A percentile compares a stretch with the other conserved stretches of the same genome.
Conservation (phyloP, 2,797 vertebrate species). For the Halcyon badia region DNA sequence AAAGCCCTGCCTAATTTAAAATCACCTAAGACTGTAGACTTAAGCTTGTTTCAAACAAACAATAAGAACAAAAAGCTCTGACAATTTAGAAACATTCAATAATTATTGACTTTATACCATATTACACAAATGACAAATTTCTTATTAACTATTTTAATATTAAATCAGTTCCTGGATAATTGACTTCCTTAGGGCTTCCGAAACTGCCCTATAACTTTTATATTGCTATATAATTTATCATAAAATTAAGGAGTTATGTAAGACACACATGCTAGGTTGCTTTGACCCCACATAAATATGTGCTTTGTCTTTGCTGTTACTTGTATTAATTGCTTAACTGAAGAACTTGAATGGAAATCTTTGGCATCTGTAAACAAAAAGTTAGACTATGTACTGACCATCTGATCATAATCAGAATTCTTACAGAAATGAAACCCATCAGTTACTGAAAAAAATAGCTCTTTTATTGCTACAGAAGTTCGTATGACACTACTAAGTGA, state of each 20-base stretch:
- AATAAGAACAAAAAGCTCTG: background rate
- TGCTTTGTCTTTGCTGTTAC: background rate
- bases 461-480: background rate
- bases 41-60: background rate
- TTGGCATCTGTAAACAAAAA: background rate
- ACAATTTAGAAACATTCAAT: background rate
- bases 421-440: background rate
- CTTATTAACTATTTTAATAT: background rate
- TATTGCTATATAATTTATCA: background rate
- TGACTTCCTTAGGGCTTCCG: background rate
- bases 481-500: background rate
- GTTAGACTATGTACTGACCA: background rate
- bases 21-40: background rate
- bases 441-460: background rate
- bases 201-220: background rate
- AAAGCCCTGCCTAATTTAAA: background rate
- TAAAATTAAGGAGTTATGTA: background rate
- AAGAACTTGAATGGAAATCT: background rate
- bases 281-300: background rate
- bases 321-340: background rate
- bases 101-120: background rate
- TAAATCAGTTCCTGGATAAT: background rate
- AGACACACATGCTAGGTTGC: background rate
- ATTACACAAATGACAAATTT: background rate
- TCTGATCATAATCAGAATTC: background rate